Evolutionary conservation across 2,113 vertebrate species (phyloP).

Genomic region (Sylvietta virens): DNA sequence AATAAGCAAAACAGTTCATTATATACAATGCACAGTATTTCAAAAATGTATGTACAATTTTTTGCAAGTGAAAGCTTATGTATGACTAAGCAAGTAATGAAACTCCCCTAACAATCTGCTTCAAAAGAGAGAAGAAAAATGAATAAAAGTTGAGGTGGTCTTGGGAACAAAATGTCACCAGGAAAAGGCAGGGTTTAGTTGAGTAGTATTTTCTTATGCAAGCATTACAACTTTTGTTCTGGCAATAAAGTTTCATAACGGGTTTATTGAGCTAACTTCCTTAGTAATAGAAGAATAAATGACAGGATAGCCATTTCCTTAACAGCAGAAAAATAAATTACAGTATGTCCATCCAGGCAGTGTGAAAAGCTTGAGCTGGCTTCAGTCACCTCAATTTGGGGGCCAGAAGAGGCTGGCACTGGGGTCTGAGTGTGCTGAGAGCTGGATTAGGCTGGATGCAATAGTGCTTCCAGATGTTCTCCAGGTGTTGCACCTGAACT

Average conservation of each 20-base stretch:
- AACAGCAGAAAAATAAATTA: background rate
- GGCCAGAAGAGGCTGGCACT: background rate
- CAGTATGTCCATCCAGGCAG: background rate
- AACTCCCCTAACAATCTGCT: background rate
- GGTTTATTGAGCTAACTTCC: background rate
- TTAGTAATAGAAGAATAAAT: background rate
- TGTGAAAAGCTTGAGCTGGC: background rate
- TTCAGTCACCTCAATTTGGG: background rate
- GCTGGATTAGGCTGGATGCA: background rate
- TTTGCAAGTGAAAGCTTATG: background rate
- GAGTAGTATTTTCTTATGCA: background rate
- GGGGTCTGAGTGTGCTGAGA: background rate
- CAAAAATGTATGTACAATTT: background rate
- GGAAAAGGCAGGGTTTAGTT: background rate
- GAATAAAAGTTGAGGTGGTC: background rate
- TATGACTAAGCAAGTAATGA: background rate
- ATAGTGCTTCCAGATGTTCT: background rate
- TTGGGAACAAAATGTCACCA: background rate
- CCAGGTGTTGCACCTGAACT: background rate
- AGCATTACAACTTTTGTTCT: background rate
- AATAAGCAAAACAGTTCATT: background rate
- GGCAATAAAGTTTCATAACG: background rate
- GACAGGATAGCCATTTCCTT: background rate
- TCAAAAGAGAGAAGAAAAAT: background rate
- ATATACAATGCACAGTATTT: background rate